These are phyloP conservation scores for Dinocampus coccinellae DNA, from an alignment of 2,888 invertebrate species.

Conservation along the genomic window DNA sequence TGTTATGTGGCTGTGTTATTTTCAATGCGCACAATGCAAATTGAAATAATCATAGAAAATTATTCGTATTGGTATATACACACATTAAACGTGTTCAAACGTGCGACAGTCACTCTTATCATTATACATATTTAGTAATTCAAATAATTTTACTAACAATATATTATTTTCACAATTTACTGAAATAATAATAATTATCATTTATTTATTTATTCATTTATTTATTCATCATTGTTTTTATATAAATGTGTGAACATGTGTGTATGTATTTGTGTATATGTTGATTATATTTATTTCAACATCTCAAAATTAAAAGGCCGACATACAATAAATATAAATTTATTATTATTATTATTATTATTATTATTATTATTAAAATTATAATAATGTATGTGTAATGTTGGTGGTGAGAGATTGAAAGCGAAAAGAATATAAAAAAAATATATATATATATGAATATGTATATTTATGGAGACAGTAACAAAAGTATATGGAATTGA, in stretches of 20 bases:
- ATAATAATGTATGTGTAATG: too few species aligned
- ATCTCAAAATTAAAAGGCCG: too few species aligned
- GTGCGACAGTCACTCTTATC: background rate
- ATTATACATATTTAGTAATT: background rate
- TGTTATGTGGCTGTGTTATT: background rate
- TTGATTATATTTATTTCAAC: too few species aligned
- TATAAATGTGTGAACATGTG: too few species aligned
- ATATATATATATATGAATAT: background rate
- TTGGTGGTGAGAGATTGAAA: constrained; percentile 1
- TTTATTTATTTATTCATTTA: too few species aligned
- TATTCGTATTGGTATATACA: background rate
- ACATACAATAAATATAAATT: too few species aligned
- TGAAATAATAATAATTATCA: too few species aligned
- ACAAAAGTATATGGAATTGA: background rate
- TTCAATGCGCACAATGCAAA: background rate
- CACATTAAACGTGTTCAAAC: background rate
- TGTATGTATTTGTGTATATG: too few species aligned
- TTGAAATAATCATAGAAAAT: background rate
- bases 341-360: too few species aligned
- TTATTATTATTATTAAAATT: too few species aligned
- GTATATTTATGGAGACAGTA: too few species aligned
- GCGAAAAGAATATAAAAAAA: background rate
- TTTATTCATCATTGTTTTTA: too few species aligned
- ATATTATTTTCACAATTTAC: background rate
- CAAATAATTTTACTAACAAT: background rate